phyloP scores from a whole-genome alignment of 2,888 invertebrate species.

The Tanypteryx hageni region DNA sequence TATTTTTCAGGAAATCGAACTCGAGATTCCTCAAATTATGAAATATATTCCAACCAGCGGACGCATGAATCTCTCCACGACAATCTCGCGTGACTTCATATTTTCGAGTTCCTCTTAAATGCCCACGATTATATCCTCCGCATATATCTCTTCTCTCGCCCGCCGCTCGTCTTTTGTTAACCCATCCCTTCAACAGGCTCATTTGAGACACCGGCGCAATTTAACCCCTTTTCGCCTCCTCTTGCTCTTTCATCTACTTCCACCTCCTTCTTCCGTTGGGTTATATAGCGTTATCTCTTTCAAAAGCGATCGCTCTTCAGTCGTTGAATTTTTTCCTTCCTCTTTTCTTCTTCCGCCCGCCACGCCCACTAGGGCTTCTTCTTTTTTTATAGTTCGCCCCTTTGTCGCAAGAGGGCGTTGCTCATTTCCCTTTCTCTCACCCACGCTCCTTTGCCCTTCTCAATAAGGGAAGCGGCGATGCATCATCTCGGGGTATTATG shows the following conservation, averaged over 20 bases:
- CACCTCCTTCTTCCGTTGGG: too few species aligned
- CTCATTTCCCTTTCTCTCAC: not conserved
- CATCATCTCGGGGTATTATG: too few species aligned
- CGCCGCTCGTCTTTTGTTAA: constrained; percentile 49
- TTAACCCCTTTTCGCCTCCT: not conserved
- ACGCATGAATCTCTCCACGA: constrained; percentile 44
- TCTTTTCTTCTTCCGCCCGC: not conserved
- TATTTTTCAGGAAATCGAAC: not conserved
- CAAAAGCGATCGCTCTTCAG: not conserved
- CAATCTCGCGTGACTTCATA: constrained; percentile 51
- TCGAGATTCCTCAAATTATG: constrained; percentile 18
- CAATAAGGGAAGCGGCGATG: too few species aligned
- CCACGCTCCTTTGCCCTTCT: not conserved
- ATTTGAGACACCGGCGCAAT: not conserved
- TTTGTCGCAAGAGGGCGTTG: not conserved
- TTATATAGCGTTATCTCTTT: constrained; percentile 27
- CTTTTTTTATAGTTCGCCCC: not conserved
- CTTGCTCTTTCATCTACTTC: not conserved
- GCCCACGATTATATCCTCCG: too few species aligned
- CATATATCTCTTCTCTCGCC: constrained; percentile 43
- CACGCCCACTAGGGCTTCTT: not conserved
- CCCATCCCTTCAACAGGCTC: constrained; percentile 40
- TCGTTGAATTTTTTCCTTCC: not conserved
- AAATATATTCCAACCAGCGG: not conserved
- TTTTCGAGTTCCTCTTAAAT: constrained; percentile 46